phyloP scores from a whole-genome alignment of 1,140 invertebrate genomes.

The Dufourea novaeangliae region DNA sequence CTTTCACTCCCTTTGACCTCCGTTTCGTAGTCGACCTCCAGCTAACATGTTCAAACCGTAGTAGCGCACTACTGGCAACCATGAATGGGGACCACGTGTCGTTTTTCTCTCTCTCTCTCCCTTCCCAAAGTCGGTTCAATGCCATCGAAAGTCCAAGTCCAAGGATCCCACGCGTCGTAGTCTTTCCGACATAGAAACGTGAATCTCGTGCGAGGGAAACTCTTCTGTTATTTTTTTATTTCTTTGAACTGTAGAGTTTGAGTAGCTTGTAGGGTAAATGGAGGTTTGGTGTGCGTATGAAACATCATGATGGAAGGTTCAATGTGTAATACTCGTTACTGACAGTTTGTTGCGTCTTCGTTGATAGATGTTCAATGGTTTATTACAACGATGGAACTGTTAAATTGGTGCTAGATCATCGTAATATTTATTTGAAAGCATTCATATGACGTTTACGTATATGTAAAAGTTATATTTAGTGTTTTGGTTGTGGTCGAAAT shows the following conservation, averaged over 20 bases:
- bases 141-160: slow-evolving; percentile 44
- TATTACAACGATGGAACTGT: too few species aligned
- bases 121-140: slow-evolving; percentile 44
- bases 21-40: slow-evolving; percentile 51
- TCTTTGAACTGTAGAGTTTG: neutral
- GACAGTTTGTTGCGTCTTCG: too few species aligned
- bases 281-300: neutral
- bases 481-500: too few species aligned
- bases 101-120: slow-evolving; percentile 24
- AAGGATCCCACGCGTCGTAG: slow-evolving; percentile 50
- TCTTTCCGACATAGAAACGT: slow-evolving; percentile 32
- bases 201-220: neutral
- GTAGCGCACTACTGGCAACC: slow-evolving; percentile 53
- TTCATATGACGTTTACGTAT: too few species aligned
- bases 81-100: slow-evolving; percentile 70
- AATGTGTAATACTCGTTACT: too few species aligned
- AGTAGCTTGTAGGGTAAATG: neutral
- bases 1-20: slow-evolving; percentile 44
- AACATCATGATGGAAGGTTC: too few species aligned
- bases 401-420: too few species aligned
- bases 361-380: too few species aligned
- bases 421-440: too few species aligned
- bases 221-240: neutral
- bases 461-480: too few species aligned
- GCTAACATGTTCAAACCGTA: slow-evolving; percentile 49